phyloP scores from a whole-genome alignment of 1,140 invertebrate species.

The Cepaea nemoralis region DNA sequence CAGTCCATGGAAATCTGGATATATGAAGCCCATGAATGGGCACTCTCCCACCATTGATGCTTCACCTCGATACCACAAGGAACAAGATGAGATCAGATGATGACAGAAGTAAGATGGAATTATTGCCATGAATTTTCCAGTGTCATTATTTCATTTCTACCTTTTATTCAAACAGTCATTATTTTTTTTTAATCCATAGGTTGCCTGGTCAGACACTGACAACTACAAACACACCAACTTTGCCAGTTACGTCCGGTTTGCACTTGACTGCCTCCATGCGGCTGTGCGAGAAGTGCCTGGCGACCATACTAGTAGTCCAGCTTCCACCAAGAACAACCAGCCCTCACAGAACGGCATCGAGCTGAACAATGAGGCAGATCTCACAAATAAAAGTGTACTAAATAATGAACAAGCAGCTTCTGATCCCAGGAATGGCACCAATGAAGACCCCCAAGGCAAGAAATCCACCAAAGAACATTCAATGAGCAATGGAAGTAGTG shows the following conservation, averaged over 20 bases:
- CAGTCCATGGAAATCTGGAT: too few species aligned
- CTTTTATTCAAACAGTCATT: neutral
- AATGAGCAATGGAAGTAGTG: neutral
- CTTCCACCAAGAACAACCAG: neutral
- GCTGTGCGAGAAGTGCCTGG: slow-evolving; percentile 4
- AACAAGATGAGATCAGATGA: too few species aligned
- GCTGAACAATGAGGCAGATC: neutral
- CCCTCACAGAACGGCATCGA: neutral
- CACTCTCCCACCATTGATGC: too few species aligned
- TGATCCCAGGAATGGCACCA: neutral
- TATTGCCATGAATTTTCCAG: neutral
- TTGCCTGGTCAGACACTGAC: slow-evolving; percentile 45
- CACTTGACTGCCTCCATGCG: slow-evolving; percentile 28
- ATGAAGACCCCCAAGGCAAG: neutral
- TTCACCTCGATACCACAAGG: too few species aligned
- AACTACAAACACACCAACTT: slow-evolving; percentile 44
- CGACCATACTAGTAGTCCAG: neutral
- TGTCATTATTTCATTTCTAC: neutral
- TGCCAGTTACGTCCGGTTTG: slow-evolving; percentile 38
- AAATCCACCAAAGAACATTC: neutral
- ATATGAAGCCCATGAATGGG: too few species aligned
- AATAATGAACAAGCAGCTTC: neutral
- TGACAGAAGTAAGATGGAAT: too few species aligned
- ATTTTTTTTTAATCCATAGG: neutral
- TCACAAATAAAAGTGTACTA: neutral